Evolutionary conservation across 1,140 invertebrate species (phyloP), one percentile per base, ranked within the genome.

Genomic region (Bombus haemorrhoidalis): DNA sequence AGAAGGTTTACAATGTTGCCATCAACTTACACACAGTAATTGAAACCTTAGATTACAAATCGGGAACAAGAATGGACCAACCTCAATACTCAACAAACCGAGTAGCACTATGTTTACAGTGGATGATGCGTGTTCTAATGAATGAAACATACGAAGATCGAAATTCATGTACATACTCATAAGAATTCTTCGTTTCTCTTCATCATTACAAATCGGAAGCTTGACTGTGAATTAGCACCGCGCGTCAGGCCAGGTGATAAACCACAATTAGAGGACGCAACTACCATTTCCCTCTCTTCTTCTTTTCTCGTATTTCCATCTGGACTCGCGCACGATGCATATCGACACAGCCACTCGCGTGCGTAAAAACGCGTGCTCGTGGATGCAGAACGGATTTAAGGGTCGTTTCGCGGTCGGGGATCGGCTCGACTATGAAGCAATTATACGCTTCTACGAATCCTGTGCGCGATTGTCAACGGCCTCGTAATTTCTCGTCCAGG

Each of bases 361-460:
- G 76, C 37, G n/a, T 71, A 62, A 57, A 72, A 75, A 77, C 83
- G 81, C 62, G 72, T 83, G 68, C 59, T 79, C 87, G 83, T 59
- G 87, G 81, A 91, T 88, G 88, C 86, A 86, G 84, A 88, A 90
- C 84, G 80, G 86, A 91, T 90, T 86, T 91, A 90, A 88, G 74
- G 83, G 78, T 78, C 80, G 77, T 43, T 78, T 75, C 71, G 64
- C 53, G 13, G 66, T 75, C 71, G 53, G 39, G 13, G 66, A 62
- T 62, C 76, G 34, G 47, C 12, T 32, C 64, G 81, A 73, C 83
- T 91, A 92, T 93, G 87, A 93, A 93, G 91, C 92, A 92, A 93
- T 93, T 92, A 92, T 91, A 90, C 91, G 90, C 82, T 93, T 93
- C 91, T 85, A 89, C 89, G 92, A 93, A 92, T 92, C 86, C 79